Base-by-base conservation (phyloP, 2,888 invertebrate genomes). In the Xylota sylvarum region DNA sequence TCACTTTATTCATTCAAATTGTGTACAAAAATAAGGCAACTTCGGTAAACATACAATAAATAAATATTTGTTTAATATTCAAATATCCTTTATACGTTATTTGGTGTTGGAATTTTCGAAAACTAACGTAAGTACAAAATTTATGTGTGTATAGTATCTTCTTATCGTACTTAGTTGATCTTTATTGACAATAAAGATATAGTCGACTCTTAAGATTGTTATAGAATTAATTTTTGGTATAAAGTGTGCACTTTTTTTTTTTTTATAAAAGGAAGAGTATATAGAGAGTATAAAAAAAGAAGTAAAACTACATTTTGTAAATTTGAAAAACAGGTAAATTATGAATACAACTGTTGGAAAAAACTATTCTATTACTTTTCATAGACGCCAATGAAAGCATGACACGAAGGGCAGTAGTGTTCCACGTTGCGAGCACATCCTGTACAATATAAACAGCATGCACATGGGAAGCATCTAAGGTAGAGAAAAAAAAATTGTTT, bases 331-430 rank as follows among this genome's bases (percentile, higher is more conserved):
- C 14, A 14, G 43, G 6, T 14, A 5, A 5, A 14, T 14, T 48
- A 40, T 40, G n/a, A 5, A 40, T n/a, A 19, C 9, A 6, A 19
- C 10, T 19, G 14, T 48, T 0, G 4, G 4, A 35, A 5, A 35
- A 35, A 35, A 35, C 1, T 35, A 4, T 37, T 23, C 2, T 23
- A 46, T 81, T 48, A 86, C 14, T 48, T 79, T 3, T 76, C 70
- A 17, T 60, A 70, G 62, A 92, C 91, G 35, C 94, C 94, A 9
- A 94, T 88, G 80, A 92, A 93, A 0, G 92, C 89, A 43, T 91
- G 91, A 88, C 94, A 94, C 83, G 92, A 91, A 0, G 93, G 93
- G 64, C 94, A 94, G 87, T 93, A 93, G 88, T 94, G 94, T 43
- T 93, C 92, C 1, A 91, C 90, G 56, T 92, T 93, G 65, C 90